Conservation (phyloP, 2,797 vertebrate species). For the Tapirus indicus region DNA sequence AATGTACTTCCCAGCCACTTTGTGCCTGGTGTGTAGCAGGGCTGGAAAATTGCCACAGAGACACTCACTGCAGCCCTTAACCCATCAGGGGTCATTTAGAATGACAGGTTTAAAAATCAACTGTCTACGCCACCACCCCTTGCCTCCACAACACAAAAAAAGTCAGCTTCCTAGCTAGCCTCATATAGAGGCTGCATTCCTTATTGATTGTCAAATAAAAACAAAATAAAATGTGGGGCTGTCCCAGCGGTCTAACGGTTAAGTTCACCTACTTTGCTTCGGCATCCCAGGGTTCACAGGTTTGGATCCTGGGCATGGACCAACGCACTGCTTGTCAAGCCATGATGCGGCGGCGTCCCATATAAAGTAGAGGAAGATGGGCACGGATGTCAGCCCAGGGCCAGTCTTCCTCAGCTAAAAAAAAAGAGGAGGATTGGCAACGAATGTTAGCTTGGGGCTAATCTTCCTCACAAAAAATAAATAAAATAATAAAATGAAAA, state of each 20-base stretch:
- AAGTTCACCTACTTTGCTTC: no score
- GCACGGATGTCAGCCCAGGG: no score
- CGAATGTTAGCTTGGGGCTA: no score
- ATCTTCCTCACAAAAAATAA: not conserved
- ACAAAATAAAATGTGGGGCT: not conserved
- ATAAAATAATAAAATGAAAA: slow-evolving; percentile 33
- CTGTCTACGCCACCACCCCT: not conserved
- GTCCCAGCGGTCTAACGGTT: no score
- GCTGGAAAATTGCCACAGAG: slow-evolving; percentile 32
- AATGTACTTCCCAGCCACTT: not conserved
- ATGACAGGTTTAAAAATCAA: slow-evolving; percentile 50
- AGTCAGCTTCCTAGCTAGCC: not conserved
- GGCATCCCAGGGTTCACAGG: no score
- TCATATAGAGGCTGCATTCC: not conserved
- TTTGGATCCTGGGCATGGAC: no score
- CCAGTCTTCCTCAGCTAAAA: no score
- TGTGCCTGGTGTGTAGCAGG: not conserved
- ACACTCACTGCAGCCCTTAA: slow-evolving; percentile 24
- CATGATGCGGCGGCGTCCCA: no score
- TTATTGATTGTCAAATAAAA: slow-evolving; percentile 9
- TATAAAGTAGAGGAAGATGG: no score
- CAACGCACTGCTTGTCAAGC: no score
- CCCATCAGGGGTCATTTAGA: slow-evolving; percentile 34
- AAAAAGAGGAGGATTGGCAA: no score
- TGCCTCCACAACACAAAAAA: not conserved